Evolutionary conservation across 2,797 vertebrate genomes (phyloP).

Genomic region (Ctenopoma multispine): DNA sequence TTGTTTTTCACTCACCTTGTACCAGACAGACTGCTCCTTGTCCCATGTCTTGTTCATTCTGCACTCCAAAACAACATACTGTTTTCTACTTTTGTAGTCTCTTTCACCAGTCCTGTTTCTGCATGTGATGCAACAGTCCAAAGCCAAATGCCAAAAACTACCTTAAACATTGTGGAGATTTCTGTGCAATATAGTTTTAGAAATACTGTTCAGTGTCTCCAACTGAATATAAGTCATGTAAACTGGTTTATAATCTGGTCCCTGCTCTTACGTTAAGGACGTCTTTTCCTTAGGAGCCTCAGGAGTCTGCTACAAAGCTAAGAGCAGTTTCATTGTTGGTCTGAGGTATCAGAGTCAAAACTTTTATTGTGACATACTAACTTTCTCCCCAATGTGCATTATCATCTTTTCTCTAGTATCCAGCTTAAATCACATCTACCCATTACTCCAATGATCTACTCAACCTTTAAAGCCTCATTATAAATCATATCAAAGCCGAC

Average conservation of each 20-base stretch:
- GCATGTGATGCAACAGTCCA: neutral
- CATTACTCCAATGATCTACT: neutral
- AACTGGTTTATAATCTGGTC: conserved; percentile 17
- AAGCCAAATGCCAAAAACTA: neutral
- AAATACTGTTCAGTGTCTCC: neutral
- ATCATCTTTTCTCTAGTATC: conserved; percentile 23
- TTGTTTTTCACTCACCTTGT: conserved; percentile 64
- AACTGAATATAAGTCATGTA: neutral
- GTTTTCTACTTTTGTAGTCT: neutral
- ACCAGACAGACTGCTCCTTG: conserved; percentile 70
- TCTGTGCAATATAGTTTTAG: neutral
- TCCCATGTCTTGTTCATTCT: conserved; percentile 64
- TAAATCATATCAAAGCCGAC: neutral
- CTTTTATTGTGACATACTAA: conserved; percentile 10
- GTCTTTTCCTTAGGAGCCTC: neutral
- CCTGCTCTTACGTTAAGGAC: neutral
- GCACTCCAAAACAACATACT: conserved; percentile 13
- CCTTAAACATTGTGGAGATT: neutral
- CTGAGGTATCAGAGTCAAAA: neutral
- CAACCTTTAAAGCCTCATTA: conserved; percentile 1
- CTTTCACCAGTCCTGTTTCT: conserved; percentile 13
- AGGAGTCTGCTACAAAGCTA: neutral
- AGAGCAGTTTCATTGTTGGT: neutral
- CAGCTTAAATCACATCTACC: conserved; percentile 1
- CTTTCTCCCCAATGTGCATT: conserved; percentile 21